Percentiles rank a stretch among this genome's conserved stretches.
Conservation (phyloP, 1,140 invertebrate species). For the Choristoneura fumiferana region DNA sequence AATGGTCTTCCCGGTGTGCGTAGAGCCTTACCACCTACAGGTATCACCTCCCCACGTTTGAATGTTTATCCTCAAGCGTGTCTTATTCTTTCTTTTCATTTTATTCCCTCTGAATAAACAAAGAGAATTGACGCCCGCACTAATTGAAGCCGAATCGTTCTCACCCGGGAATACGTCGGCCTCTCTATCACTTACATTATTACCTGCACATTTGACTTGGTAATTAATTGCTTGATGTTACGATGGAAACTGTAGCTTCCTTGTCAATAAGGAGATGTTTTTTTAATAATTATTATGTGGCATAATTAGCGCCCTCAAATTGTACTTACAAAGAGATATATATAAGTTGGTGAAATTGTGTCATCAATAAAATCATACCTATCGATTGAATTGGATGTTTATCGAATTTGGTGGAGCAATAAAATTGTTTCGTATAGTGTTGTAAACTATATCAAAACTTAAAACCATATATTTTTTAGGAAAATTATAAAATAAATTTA, state of each 20-base stretch:
- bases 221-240: constrained; percentile 28
- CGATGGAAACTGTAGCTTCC: background rate
- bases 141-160: constrained; percentile 53
- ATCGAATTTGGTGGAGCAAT: too few species aligned
- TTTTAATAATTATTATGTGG: too few species aligned
- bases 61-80: constrained; percentile 43
- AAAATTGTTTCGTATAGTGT: too few species aligned
- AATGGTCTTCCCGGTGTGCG: background rate
- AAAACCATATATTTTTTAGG: too few species aligned
- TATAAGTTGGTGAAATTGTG: too few species aligned
- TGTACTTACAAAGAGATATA: too few species aligned
- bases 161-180: constrained; percentile 26
- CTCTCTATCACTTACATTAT: constrained; percentile 34
- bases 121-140: constrained; percentile 45
- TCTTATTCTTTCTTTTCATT: constrained; percentile 47
- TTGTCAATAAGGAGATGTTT: too few species aligned
- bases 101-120: constrained; percentile 56
- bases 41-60: constrained; percentile 33
- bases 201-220: constrained; percentile 32
- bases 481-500: too few species aligned
- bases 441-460: too few species aligned
- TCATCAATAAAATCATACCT: too few species aligned
- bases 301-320: too few species aligned
- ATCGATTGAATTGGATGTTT: too few species aligned
- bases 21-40: background rate